phyloP scores from a whole-genome alignment of 2,888 invertebrate species.

The Esperia sulphurella region DNA sequence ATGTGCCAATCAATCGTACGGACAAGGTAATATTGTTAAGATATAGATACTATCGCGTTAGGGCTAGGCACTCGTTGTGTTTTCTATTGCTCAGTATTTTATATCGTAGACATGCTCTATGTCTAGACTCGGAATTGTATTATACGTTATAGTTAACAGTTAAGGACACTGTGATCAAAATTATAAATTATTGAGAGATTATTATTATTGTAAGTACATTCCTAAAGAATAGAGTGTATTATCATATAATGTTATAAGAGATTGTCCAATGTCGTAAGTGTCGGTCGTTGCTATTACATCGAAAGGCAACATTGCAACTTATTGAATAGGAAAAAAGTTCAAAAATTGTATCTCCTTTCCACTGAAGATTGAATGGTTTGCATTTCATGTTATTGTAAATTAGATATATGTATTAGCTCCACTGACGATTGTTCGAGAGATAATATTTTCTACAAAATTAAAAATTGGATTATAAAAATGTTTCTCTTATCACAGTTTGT shows the following conservation, averaged over 20 bases:
- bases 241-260: conserved; percentile 68
- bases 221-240: conserved; percentile 72
- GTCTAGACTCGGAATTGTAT: conserved; percentile 72
- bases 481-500: conserved; percentile 66
- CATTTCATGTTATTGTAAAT: conserved; percentile 50
- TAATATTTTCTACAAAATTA: conserved; percentile 77
- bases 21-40: conserved; percentile 74
- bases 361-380: conserved; percentile 48
- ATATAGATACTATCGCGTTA: conserved; percentile 68
- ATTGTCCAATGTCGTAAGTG: conserved; percentile 47
- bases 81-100: conserved; percentile 78
- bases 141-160: conserved; percentile 76
- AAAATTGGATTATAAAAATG: conserved; percentile 59
- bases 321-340: conserved; percentile 33
- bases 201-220: conserved; percentile 76
- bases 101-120: conserved; percentile 57
- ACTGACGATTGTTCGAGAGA: conserved; percentile 59
- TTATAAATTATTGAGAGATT: conserved; percentile 80
- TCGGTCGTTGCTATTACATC: conserved; percentile 7
- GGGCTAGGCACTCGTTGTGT: conserved; percentile 63
- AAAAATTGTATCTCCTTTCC: conserved; percentile 51
- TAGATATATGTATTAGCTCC: conserved; percentile 36
- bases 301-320: conserved; percentile 7
- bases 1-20: conserved; percentile 75
- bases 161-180: conserved; percentile 78